Evolutionary conservation across 2,797 vertebrate species (phyloP).

Genomic region (Bufotes viridis): DNA sequence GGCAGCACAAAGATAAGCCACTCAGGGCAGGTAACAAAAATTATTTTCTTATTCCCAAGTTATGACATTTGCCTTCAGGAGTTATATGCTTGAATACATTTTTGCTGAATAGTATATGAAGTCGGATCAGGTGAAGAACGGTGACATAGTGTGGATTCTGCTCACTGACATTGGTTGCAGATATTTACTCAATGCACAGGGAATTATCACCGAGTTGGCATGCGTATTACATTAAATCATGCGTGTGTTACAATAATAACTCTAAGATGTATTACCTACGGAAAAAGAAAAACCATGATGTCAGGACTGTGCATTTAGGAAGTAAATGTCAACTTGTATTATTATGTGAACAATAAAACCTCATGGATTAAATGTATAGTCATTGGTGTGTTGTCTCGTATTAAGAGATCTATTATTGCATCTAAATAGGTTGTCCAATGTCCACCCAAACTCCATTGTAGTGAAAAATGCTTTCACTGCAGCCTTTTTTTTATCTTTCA

Average conservation of each 20-base stretch:
- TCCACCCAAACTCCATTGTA: too few relatives aligned
- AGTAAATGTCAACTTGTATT: neutral
- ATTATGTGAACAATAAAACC: neutral
- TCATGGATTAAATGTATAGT: neutral
- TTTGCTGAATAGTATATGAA: conserved; percentile 6
- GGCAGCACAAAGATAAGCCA: neutral
- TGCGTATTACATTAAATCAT: neutral
- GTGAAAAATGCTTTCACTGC: too few relatives aligned
- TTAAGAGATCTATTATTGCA: too few relatives aligned
- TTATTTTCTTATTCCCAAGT: conserved; percentile 7
- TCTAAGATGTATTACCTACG: neutral
- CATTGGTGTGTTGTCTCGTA: neutral
- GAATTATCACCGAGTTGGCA: conserved; percentile 1
- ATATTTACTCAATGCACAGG: conserved; percentile 22
- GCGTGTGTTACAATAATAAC: neutral
- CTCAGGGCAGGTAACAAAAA: neutral
- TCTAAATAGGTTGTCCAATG: too few relatives aligned
- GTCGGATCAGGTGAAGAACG: neutral
- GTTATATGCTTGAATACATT: conserved; percentile 21
- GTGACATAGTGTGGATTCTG: neutral
- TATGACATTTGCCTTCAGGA: conserved; percentile 13
- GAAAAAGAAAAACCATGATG: neutral
- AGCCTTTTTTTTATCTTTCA: too few relatives aligned
- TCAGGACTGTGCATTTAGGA: neutral
- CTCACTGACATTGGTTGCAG: neutral